phyloP scores from a whole-genome alignment of 2,113 vertebrate species.

The Terrapene triunguis region DNA sequence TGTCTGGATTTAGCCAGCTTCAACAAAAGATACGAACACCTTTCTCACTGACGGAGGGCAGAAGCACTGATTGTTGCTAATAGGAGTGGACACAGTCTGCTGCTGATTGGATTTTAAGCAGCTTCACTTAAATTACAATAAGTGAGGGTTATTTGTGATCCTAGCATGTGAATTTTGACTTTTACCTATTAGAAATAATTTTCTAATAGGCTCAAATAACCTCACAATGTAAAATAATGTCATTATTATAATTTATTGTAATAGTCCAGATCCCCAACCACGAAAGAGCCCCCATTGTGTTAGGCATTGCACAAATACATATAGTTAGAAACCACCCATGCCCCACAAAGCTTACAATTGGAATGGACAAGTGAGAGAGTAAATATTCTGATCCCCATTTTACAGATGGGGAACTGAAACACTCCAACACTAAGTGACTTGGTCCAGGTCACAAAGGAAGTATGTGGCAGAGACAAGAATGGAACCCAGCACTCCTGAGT shows the following conservation, averaged over 20 bases:
- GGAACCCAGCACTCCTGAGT: not conserved
- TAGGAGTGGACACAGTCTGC: slow-evolving; percentile 80
- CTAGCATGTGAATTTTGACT: slow-evolving; percentile 45
- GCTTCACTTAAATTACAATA: slow-evolving; percentile 72
- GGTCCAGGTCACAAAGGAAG: not conserved
- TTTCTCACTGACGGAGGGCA: slow-evolving; percentile 79
- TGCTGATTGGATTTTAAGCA: slow-evolving; percentile 84
- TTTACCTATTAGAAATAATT: not conserved
- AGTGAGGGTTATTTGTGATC: slow-evolving; percentile 14
- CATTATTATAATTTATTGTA: not conserved
- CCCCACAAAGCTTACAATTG: not conserved
- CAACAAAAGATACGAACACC: slow-evolving; percentile 84
- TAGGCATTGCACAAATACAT: not conserved
- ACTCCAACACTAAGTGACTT: not conserved
- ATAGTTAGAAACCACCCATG: not conserved
- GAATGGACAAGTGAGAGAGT: not conserved
- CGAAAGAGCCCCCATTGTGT: not conserved
- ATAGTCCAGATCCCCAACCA: not conserved
- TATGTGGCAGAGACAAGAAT: not conserved
- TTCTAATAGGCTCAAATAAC: not conserved
- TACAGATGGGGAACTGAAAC: not conserved
- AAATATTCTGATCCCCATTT: not conserved
- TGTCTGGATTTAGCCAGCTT: slow-evolving; percentile 80
- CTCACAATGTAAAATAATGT: not conserved
- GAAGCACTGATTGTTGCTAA: slow-evolving; percentile 68